Base-by-base conservation (phyloP, 2,888 invertebrate genomes). In the Thereva nobilitata region DNA sequence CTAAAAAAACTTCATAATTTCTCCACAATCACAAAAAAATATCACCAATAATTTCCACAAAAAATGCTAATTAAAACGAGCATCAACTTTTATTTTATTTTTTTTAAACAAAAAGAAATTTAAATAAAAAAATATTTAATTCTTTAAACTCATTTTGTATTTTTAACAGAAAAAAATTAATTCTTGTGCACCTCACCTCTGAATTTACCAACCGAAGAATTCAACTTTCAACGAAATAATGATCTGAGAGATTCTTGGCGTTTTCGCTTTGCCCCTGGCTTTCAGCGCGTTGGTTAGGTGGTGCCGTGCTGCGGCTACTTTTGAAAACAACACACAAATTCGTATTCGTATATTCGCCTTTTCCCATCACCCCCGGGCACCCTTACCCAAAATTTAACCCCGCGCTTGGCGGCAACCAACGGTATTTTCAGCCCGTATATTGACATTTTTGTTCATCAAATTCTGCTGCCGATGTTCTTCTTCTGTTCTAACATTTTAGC, bases 201-300 rank as follows among this genome's bases (percentile, higher is more conserved):
- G 47, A 67, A 70, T 49, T 49, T 23, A 75, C 77, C 80, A 79
- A 80, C 80, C 80, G 79, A 75, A 78, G 77, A 78, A 79, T 78
- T 78, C 80, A 79, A 79, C 80, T 80, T 78, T 76, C 78, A 78
- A 80, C 79, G 78, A 74, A 77, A 80, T 79, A 80, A 80, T 80
- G 80, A 80, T 78, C 77, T 75, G 73, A 76, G 76, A 75, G 74
- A 75, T 73, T 79, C 77, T 76, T 57, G 53, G 53, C 44, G 66
- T 65, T 68, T 42, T 66, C 12, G 54, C 67, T 42, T 52, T 61
- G 69, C 61, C 63, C 55, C 65, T 40, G 23, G 37, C 40, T 23
- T 63, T 42, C 9, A 42, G 44, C 37, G 42, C n/a, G 23, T 23
- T 23, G 23, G 23, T 23, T 23, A 34, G 44, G 63, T 64, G 44